These are phyloP conservation scores for Agrilus mali DNA, from an alignment of 2,888 invertebrate genomes.

Conservation along the genomic window DNA sequence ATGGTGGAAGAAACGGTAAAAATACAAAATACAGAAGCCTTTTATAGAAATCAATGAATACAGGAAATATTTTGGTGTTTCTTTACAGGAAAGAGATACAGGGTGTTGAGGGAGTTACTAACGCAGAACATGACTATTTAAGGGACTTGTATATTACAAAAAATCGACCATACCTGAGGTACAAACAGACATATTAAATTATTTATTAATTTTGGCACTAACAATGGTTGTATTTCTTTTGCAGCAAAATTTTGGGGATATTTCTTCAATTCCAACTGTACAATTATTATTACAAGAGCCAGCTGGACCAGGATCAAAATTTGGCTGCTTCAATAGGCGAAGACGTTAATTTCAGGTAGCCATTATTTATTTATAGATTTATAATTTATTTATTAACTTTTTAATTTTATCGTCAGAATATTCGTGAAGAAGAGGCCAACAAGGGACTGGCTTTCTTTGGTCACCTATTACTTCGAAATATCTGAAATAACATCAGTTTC, in stretches of 20 bases:
- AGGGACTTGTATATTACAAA: slow-evolving; percentile 38
- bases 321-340: slow-evolving; percentile 12
- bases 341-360: slow-evolving; percentile 20
- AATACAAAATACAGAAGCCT: slow-evolving; percentile 23
- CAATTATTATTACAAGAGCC: slow-evolving; percentile 24
- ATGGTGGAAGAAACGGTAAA: slow-evolving; percentile 41
- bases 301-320: slow-evolving; percentile 8
- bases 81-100: slow-evolving; percentile 19
- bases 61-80: slow-evolving; percentile 1
- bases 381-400: background rate
- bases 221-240: slow-evolving; percentile 17
- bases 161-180: slow-evolving; percentile 45
- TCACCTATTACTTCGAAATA: slow-evolving; percentile 37
- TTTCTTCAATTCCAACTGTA: slow-evolving; percentile 46
- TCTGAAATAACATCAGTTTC: slow-evolving; percentile 38
- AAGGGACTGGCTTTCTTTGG: slow-evolving; percentile 37
- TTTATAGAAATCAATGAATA: background rate
- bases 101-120: slow-evolving; percentile 33
- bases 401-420: slow-evolving; percentile 2
- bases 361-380: background rate
- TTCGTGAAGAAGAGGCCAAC: slow-evolving; percentile 30
- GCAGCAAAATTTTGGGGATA: slow-evolving; percentile 43
- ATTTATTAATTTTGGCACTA: slow-evolving; percentile 1
- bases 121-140: slow-evolving; percentile 38
- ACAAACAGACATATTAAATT: slow-evolving; percentile 13